Evolutionary conservation across 2,797 vertebrate species (phyloP).

Genomic region (Gadopsis marmoratus): DNA sequence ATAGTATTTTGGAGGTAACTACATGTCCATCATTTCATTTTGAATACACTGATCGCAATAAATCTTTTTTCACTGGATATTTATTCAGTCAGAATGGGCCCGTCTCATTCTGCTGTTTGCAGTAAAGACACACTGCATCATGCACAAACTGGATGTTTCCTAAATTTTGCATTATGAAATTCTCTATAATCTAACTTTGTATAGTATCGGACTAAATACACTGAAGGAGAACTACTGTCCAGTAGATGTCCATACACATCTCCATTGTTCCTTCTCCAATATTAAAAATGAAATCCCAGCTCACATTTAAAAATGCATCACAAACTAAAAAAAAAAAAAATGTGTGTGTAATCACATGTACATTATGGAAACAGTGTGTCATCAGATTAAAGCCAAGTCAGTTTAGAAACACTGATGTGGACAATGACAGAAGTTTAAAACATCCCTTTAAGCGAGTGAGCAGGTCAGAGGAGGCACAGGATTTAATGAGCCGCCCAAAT

Average conservation of each 20-base stretch:
- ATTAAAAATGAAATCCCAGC: not conserved
- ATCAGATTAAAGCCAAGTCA: constrained; percentile 9
- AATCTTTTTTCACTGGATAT: not conserved
- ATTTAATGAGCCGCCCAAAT: constrained; percentile 53
- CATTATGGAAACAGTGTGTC: not conserved
- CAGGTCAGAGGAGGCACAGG: constrained; percentile 34
- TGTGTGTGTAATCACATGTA: not conserved
- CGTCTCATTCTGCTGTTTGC: not conserved
- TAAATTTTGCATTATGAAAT: not conserved
- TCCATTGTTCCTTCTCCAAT: not conserved
- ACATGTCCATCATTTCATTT: not conserved
- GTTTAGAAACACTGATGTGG: not conserved
- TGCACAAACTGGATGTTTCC: not conserved
- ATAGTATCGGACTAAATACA: no score
- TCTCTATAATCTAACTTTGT: no score
- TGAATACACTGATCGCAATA: not conserved
- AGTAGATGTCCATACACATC: not conserved
- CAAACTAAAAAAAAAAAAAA: not conserved
- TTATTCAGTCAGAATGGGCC: not conserved
- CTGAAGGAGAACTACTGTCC: not conserved
- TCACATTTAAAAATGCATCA: not conserved
- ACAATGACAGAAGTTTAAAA: constrained; percentile 22
- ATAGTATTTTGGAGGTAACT: not conserved
- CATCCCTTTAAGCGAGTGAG: constrained; percentile 15
- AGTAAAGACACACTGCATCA: not conserved